Evolutionary conservation across 1,140 invertebrate genomes (phyloP).

Genomic region (Aphaenogaster rudis): DNA sequence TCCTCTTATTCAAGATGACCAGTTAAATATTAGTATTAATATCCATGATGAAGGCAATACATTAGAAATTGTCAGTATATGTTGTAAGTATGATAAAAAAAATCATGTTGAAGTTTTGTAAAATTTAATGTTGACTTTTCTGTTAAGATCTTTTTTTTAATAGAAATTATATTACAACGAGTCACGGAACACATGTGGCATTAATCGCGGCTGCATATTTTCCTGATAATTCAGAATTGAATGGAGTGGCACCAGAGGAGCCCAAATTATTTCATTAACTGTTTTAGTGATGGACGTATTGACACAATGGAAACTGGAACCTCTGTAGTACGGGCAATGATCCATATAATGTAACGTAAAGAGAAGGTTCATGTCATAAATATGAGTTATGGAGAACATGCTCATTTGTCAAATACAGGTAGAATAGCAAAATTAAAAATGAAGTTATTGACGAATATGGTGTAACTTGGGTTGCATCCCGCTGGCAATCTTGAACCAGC

Average conservation of each 20-base stretch:
- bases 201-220: conserved; percentile 97
- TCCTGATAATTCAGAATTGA: conserved; percentile 95
- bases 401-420: conserved; percentile 96
- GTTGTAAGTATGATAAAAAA: conserved; percentile 90
- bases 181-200: conserved; percentile 98
- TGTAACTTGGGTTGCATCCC: conserved; percentile 95
- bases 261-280: conserved; percentile 97
- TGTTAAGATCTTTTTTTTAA: conserved; percentile 45
- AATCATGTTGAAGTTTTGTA: not conserved
- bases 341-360: conserved; percentile 92
- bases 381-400: conserved; percentile 99
- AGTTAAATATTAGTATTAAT: conserved; percentile 96
- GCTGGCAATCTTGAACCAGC: conserved; percentile 98
- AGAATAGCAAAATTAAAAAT: conserved; percentile 93
- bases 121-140: not conserved
- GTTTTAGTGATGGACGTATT: conserved; percentile 95
- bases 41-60: conserved; percentile 97
- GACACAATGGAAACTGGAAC: conserved; percentile 98
- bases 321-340: conserved; percentile 96
- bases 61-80: conserved; percentile 97
- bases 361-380: conserved; percentile 95
- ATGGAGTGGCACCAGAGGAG: conserved; percentile 97
- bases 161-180: conserved; percentile 88
- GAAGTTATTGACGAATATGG: conserved; percentile 97
- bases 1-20: conserved; percentile 92